Evolutionary conservation across 2,888 invertebrate species (phyloP).

Genomic region (Eupithecia vulgata): DNA sequence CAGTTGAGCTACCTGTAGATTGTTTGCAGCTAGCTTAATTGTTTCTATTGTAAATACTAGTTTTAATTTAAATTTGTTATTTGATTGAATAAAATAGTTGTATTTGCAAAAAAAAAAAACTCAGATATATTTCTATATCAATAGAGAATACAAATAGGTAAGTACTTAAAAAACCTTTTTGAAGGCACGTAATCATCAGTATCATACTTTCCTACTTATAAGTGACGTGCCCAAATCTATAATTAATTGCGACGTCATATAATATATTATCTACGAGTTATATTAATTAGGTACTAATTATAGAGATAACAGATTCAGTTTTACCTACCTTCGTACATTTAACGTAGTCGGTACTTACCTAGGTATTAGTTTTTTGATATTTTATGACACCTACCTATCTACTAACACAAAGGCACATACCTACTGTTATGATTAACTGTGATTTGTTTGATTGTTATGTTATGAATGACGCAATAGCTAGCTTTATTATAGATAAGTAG

Average conservation of each 20-base stretch:
- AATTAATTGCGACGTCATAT: background rate
- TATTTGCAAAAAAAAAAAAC: too few relatives aligned
- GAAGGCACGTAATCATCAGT: too few relatives aligned
- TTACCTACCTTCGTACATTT: background rate
- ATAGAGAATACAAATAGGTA: too few relatives aligned
- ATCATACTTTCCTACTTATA: background rate
- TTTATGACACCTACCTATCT: background rate
- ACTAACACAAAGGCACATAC: background rate
- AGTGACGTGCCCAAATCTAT: background rate
- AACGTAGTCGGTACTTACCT: background rate
- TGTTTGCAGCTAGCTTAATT: too few relatives aligned
- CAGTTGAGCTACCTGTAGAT: too few relatives aligned
- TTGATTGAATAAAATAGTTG: too few relatives aligned
- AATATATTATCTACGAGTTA: background rate
- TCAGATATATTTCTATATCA: too few relatives aligned
- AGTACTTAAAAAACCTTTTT: too few relatives aligned
- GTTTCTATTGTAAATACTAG: too few relatives aligned
- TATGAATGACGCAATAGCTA: constrained; percentile 1
- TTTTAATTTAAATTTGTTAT: too few relatives aligned
- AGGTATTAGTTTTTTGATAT: background rate
- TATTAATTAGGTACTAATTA: background rate
- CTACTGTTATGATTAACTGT: background rate
- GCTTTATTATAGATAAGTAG: background rate
- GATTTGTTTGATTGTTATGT: constrained; percentile 6
- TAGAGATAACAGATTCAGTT: background rate